Conservation (phyloP, 2,888 invertebrate genomes). For the Drosophila maculinotata region DNA sequence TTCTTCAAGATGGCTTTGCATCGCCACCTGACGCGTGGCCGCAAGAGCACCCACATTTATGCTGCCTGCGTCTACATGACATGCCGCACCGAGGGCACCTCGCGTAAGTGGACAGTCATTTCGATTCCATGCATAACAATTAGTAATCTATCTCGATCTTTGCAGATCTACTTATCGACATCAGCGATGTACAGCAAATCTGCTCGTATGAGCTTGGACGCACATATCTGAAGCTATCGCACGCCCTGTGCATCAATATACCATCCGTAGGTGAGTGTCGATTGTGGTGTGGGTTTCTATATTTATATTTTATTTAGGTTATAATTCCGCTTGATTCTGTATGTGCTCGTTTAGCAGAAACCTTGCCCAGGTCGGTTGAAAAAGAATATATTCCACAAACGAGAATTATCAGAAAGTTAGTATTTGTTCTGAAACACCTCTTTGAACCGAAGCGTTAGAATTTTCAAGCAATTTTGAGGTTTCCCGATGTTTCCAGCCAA, state of each 20-base stretch:
- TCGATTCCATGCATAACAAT: neutral
- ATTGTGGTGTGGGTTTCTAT: too few relatives aligned
- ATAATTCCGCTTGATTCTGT: constrained; percentile 1
- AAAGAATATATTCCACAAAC: too few relatives aligned
- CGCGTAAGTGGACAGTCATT: constrained; percentile 88
- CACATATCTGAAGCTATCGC: constrained; percentile 94
- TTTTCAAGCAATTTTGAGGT: too few relatives aligned
- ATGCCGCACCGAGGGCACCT: constrained; percentile 96
- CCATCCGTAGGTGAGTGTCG: constrained; percentile 92
- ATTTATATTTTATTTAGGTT: neutral
- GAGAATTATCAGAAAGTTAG: too few relatives aligned
- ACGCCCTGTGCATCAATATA: constrained; percentile 95
- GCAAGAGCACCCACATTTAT: constrained; percentile 95
- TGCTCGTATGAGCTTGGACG: constrained; percentile 98
- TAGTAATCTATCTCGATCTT: constrained; percentile 15
- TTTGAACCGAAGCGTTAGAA: too few relatives aligned
- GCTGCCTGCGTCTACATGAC: constrained; percentile 99
- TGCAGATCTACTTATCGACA: constrained; percentile 96
- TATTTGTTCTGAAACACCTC: too few relatives aligned
- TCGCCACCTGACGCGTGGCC: constrained; percentile 94
- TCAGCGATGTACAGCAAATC: constrained; percentile 98
- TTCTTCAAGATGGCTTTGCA: constrained; percentile 96
- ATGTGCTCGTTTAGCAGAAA: too few relatives aligned
- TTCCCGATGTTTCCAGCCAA: too few relatives aligned
- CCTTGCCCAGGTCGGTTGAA: too few relatives aligned